Percentiles rank a stretch among this genome's conserved stretches.
Conservation (phyloP, 1,140 invertebrate genomes). For the Tenebrio molitor region DNA sequence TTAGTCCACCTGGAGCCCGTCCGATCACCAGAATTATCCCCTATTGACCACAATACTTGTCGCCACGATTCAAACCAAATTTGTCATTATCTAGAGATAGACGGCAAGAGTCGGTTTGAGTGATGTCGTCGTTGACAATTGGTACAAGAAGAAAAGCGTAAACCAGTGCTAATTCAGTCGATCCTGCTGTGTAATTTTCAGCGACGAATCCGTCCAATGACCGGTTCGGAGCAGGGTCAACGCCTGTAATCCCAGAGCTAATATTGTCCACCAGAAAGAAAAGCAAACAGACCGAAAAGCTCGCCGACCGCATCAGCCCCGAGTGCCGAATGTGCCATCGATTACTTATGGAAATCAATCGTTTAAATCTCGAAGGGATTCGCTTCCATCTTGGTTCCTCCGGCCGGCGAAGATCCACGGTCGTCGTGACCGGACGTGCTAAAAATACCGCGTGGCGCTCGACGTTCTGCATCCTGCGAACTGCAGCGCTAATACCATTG, state of each 20-base stretch:
- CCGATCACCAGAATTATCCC: too few relatives aligned
- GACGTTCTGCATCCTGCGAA: conserved; percentile 1
- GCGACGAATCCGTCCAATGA: conserved; percentile 6
- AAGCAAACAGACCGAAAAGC: not conserved
- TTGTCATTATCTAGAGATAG: too few relatives aligned
- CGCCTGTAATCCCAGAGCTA: not conserved
- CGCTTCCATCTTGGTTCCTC: too few relatives aligned
- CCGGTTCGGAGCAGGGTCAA: conserved; percentile 24
- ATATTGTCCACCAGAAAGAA: conserved; percentile 5
- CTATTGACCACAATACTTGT: too few relatives aligned
- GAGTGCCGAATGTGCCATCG: conserved; percentile 4
- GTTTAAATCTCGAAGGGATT: too few relatives aligned
- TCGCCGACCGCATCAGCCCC: not conserved
- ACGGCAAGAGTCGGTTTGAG: too few relatives aligned
- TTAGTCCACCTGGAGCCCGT: too few relatives aligned
- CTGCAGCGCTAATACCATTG: conserved; percentile 34
- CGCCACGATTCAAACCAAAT: too few relatives aligned
- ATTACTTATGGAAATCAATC: conserved; percentile 21
- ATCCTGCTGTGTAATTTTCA: too few relatives aligned
- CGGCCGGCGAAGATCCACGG: conserved; percentile 17
- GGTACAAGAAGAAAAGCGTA: too few relatives aligned
- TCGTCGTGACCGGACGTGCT: conserved; percentile 29
- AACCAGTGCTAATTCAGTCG: too few relatives aligned
- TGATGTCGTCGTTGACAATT: too few relatives aligned
- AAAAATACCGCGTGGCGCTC: conserved; percentile 24